A percentile compares a stretch with the other conserved stretches of the same genome.
These are phyloP conservation scores for Xerus inauris DNA, from an alignment of 2,113 vertebrate species.

Conservation along the genomic window DNA sequence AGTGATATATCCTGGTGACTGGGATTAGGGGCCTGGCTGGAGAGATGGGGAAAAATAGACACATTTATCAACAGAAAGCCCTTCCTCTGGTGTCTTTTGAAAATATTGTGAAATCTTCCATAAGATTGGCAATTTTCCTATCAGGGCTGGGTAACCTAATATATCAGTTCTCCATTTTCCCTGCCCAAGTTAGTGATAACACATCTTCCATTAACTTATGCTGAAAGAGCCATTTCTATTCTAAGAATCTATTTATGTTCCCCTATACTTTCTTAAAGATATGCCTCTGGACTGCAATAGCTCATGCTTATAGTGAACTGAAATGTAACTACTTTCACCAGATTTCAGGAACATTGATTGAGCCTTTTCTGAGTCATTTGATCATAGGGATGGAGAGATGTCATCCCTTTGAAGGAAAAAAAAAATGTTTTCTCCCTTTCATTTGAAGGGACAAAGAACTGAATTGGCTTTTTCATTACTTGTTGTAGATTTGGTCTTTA, in stretches of 20 bases:
- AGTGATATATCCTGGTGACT: background rate
- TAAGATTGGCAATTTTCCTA: constrained; percentile 64
- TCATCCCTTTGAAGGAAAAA: background rate
- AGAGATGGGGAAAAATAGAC: constrained; percentile 16
- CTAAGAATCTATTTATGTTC: constrained; percentile 75
- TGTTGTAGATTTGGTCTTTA: background rate
- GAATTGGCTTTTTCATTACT: background rate
- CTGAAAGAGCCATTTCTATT: constrained; percentile 71
- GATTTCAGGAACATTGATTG: constrained; percentile 37
- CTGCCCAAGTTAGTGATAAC: constrained; percentile 70
- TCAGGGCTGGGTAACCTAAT: constrained; percentile 67
- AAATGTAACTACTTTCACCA: constrained; percentile 68
- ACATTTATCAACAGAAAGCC: constrained; percentile 29
- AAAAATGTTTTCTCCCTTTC: background rate
- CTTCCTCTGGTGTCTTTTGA: constrained; percentile 52
- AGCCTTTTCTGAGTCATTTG: constrained; percentile 41
- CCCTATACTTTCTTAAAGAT: constrained; percentile 72
- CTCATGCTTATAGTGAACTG: constrained; percentile 51
- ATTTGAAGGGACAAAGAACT: background rate
- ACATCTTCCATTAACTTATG: constrained; percentile 77
- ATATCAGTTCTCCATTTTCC: constrained; percentile 66
- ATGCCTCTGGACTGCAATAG: constrained; percentile 65
- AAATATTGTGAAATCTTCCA: constrained; percentile 61
- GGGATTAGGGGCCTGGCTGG: background rate
- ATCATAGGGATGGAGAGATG: background rate